Evolutionary conservation across 2,888 invertebrate species (phyloP).

Genomic region (Standfussiana lucernea): DNA sequence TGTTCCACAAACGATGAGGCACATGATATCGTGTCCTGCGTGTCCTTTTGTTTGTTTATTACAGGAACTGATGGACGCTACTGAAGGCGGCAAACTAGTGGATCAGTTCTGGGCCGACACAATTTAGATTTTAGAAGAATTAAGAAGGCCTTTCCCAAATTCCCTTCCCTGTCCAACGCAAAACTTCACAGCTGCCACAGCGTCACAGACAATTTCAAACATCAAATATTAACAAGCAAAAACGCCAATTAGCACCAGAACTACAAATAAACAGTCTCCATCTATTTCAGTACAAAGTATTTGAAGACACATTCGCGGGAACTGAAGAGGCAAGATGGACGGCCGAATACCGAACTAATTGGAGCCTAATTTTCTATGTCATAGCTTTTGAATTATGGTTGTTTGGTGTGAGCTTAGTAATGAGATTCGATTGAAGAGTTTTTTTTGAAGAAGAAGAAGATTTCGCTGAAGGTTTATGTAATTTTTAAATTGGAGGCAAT

Average conservation of each 20-base stretch:
- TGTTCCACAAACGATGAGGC: no score
- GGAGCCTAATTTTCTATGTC: conserved; percentile 59
- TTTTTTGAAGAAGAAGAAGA: neutral
- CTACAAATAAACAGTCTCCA: conserved; percentile 34
- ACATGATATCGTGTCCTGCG: no score
- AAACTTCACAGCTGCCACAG: no score
- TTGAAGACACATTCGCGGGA: conserved; percentile 57
- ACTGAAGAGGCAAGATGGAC: conserved; percentile 55
- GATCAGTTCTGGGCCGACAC: no score
- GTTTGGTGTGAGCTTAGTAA: conserved; percentile 20
- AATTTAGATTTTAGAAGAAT: no score
- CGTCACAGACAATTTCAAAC: conserved; percentile 35
- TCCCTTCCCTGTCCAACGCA: no score
- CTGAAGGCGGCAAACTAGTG: no score
- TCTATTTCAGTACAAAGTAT: conserved; percentile 55
- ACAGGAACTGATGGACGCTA: no score
- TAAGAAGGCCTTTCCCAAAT: no score
- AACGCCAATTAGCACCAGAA: conserved; percentile 48
- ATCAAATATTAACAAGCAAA: conserved; percentile 41
- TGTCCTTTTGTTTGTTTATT: no score
- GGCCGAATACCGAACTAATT: conserved; percentile 59
- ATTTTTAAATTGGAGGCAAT: neutral
- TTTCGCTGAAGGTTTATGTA: no score
- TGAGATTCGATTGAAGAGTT: conserved; percentile 17
- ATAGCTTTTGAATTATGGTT: conserved; percentile 55